Evolutionary conservation across 2,888 invertebrate genomes (phyloP), one percentile per base, ranked within the genome.

Genomic region (Podabrus alpinus): DNA sequence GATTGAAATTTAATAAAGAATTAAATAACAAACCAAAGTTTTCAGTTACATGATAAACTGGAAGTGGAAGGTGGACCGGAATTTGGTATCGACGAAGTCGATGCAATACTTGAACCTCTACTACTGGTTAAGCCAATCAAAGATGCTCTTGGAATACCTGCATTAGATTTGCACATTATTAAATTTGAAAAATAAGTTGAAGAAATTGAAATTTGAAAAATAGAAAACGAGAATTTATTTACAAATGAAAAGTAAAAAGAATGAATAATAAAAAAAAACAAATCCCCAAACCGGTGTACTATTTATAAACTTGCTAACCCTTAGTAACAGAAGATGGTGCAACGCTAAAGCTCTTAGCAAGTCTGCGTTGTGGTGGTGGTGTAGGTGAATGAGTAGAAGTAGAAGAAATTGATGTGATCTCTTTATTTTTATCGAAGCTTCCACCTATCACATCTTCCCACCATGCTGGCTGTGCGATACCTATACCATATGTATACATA

Each of bases 341-440:
- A 85, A 95, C 95, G 90, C 95, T 95, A 91, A 96, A 96, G 88
- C 95, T 96, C 90, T 96, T 96, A 84, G 96, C 95, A 87, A 96
- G 92, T 84, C 96, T 92, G 84, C 96, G 92, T 88, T 95, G 95
- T 82, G 95, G 92, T 82, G 96, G 95, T 83, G 95, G 95, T 82
- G 95, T 95, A 79, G 92, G 93, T 81, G 92, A 92, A 83, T 92
- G 92, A 80, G 91, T 92, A 81, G 89, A 89, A 85, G 87, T 79
- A 80, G 81, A 79, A 62, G 71, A 69, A 74, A 68, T 59, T 16
- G 79, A 74, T 69, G 82, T 79, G 78, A 81, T 81, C 72, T 88
- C 87, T 82, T 87, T 86, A 78, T 80, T 84, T 83, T 88, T 87
- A 81, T 88, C 88, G 73, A 83, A 83, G 79, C 85, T 84, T 73